phyloP scores from a whole-genome alignment of 2,797 vertebrate genomes.

The Hylomyscus alleni region DNA sequence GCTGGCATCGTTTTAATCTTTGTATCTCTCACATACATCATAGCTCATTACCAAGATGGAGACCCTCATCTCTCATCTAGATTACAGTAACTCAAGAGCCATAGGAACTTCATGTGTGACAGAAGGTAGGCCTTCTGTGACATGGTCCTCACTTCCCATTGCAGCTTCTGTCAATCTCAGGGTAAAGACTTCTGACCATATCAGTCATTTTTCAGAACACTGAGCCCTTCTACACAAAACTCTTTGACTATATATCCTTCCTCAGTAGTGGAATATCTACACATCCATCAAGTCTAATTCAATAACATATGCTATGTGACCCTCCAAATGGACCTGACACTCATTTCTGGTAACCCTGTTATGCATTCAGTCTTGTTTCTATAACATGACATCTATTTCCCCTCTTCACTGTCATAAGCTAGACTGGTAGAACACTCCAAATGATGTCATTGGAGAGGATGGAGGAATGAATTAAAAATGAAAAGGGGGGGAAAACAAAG shows the following conservation, averaged over 20 bases:
- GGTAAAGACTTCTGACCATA: background rate
- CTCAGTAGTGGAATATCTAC: background rate
- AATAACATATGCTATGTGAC: background rate
- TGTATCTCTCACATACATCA: constrained; percentile 57
- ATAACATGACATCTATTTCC: background rate
- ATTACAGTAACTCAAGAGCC: constrained; percentile 26
- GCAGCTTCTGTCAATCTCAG: background rate
- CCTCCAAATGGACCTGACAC: background rate
- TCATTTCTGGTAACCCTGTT: background rate
- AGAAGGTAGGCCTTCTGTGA: constrained; percentile 1
- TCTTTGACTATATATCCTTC: background rate
- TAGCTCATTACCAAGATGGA: constrained; percentile 22
- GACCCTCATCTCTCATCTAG: constrained; percentile 44
- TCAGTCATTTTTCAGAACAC: constrained; percentile 22
- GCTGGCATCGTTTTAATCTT: constrained; percentile 64
- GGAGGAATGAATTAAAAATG: background rate
- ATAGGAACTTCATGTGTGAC: background rate
- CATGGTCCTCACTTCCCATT: constrained; percentile 1
- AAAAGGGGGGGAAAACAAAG: background rate
- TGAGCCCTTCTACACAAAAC: background rate
- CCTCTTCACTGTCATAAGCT: background rate
- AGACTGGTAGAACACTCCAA: background rate
- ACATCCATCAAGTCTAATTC: background rate
- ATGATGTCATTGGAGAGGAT: background rate
- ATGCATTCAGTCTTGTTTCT: background rate